Conservation (phyloP, 2,797 vertebrate species). For the Leptoclinus maculatus region DNA sequence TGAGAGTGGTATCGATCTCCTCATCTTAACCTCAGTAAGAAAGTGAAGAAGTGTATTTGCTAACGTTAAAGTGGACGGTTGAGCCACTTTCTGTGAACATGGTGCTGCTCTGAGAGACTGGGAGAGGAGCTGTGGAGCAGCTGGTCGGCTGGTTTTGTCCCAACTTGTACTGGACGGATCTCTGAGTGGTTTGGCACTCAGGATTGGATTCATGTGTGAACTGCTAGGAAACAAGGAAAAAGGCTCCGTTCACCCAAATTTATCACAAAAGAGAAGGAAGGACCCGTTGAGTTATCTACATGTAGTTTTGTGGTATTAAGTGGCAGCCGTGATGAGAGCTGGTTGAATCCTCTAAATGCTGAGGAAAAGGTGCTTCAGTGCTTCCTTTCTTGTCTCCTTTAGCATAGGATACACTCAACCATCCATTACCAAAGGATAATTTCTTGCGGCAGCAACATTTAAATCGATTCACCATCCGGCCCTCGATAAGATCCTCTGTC, state of each 20-base stretch:
- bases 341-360: neutral
- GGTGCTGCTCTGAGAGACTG: neutral
- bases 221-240: neutral
- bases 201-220: neutral
- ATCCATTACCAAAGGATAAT: neutral
- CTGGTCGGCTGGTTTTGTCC: neutral
- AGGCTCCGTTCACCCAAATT: neutral
- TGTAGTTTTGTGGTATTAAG: neutral
- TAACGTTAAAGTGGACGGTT: neutral
- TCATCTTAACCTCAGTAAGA: neutral
- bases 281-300: neutral
- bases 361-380: neutral
- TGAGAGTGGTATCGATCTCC: neutral
- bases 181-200: conserved; percentile 2
- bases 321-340: neutral
- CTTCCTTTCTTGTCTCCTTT: neutral
- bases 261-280: neutral
- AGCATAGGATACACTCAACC: neutral
- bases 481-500: neutral
- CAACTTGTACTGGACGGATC: neutral
- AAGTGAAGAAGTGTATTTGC: neutral
- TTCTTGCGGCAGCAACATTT: neutral
- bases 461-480: neutral
- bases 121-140: neutral
- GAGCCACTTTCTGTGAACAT: neutral